A percentile compares a stretch with the other conserved stretches of the same genome.
These are phyloP conservation scores for Cydia amplana DNA, from an alignment of 1,140 invertebrate species.

Conservation along the genomic window DNA sequence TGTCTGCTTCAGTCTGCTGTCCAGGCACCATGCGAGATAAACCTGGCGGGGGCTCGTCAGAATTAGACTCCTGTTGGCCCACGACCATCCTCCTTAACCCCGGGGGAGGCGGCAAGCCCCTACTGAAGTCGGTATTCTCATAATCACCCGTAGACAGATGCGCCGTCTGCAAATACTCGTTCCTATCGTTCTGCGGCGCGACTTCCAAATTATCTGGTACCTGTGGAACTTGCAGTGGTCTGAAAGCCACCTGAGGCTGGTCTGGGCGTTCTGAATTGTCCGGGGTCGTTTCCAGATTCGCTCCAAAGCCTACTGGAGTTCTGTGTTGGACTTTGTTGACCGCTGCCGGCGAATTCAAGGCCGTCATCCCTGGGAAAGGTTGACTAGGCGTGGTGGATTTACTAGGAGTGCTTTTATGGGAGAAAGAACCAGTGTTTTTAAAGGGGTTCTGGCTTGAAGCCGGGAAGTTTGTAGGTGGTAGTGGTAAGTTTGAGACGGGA, in stretches of 20 bases:
- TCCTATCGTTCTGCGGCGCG: constrained; percentile 83
- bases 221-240: constrained; percentile 54
- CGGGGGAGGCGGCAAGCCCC: constrained; percentile 81
- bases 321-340: constrained; percentile 63
- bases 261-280: constrained; percentile 84
- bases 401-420: constrained; percentile 57
- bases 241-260: constrained; percentile 62
- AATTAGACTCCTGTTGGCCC: constrained; percentile 81
- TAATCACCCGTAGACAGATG: constrained; percentile 82
- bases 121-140: constrained; percentile 74
- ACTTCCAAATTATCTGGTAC: constrained; percentile 81
- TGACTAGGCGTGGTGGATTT: constrained; percentile 44
- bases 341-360: constrained; percentile 53
- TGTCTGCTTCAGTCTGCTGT: constrained; percentile 66
- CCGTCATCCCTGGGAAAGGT: constrained; percentile 49
- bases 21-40: constrained; percentile 82
- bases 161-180: constrained; percentile 86
- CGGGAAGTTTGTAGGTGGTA: constrained; percentile 50
- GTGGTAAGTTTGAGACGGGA: constrained; percentile 9
- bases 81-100: constrained; percentile 83
- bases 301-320: constrained; percentile 61
- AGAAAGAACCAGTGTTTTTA: constrained; percentile 65
- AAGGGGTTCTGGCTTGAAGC: constrained; percentile 64
- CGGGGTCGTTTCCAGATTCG: constrained; percentile 82
- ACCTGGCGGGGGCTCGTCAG: constrained; percentile 80